Conservation (phyloP, 2,888 invertebrate species). For the Acrobasis consociella region DNA sequence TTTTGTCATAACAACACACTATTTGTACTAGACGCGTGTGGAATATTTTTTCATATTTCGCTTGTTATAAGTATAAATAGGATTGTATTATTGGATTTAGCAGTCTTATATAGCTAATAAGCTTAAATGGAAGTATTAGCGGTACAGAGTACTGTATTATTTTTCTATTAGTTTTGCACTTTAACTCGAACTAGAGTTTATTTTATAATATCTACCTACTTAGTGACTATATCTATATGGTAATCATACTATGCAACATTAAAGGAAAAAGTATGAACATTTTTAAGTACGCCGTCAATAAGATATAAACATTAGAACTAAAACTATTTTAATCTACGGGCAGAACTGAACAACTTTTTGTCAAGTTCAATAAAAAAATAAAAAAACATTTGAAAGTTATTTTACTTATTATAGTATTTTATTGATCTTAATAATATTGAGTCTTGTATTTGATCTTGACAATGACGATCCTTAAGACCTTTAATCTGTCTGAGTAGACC, state of each 20-base stretch:
- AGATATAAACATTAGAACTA: too few relatives aligned
- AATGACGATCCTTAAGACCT: not conserved
- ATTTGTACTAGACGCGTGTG: constrained; percentile 54
- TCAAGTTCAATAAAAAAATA: too few relatives aligned
- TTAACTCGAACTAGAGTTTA: not conserved
- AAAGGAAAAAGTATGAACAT: too few relatives aligned
- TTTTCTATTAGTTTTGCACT: constrained; percentile 3
- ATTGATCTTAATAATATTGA: too few relatives aligned
- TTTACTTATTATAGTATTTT: too few relatives aligned
- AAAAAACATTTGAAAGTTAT: too few relatives aligned
- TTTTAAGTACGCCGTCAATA: too few relatives aligned
- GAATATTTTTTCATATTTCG: constrained; percentile 77
- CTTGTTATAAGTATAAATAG: constrained; percentile 64
- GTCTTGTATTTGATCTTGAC: not conserved
- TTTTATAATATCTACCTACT: not conserved
- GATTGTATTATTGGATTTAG: constrained; percentile 57
- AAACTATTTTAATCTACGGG: too few relatives aligned
- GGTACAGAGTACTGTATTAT: not conserved
- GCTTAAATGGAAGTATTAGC: constrained; percentile 6
- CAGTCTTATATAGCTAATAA: constrained; percentile 54
- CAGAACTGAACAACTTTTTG: too few relatives aligned
- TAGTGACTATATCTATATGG: too few relatives aligned
- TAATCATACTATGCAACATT: too few relatives aligned
- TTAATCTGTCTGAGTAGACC: not conserved
- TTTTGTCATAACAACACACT: constrained; percentile 64